These are phyloP conservation scores for Mellilla xanthometata DNA, from an alignment of 2,888 invertebrate species.

Conservation along the genomic window DNA sequence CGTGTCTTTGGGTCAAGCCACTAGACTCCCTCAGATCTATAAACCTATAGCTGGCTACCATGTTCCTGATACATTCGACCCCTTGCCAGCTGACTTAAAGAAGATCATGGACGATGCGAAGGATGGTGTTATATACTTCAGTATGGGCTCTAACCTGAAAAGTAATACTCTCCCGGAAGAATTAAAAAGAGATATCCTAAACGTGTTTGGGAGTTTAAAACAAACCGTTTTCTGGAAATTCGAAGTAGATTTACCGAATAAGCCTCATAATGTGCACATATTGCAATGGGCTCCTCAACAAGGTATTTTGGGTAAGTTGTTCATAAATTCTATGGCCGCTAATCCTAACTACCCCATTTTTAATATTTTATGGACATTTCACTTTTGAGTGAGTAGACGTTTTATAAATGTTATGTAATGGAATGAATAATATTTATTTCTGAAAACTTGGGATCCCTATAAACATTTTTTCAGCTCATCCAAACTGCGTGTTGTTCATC, in stretches of 20 bases:
- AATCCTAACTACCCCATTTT: no score
- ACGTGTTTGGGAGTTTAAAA: constrained; percentile 61
- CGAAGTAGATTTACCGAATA: constrained; percentile 50
- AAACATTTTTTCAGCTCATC: constrained; percentile 48
- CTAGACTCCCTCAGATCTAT: constrained; percentile 51
- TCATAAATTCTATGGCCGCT: constrained; percentile 30
- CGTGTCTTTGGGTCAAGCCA: constrained; percentile 42
- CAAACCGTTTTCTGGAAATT: constrained; percentile 78
- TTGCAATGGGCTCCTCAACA: constrained; percentile 67
- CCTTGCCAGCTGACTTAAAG: constrained; percentile 57
- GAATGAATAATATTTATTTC: no score
- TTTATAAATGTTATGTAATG: no score
- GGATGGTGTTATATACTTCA: constrained; percentile 74
- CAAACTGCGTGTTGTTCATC: constrained; percentile 57
- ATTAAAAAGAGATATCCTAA: constrained; percentile 47
- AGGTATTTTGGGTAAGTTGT: constrained; percentile 41
- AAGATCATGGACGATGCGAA: constrained; percentile 61
- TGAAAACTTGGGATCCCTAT: no score
- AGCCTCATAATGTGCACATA: constrained; percentile 65
- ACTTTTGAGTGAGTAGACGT: no score
- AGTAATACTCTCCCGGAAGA: constrained; percentile 55
- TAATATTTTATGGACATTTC: no score
- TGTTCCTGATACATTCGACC: constrained; percentile 44
- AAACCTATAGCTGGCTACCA: constrained; percentile 59
- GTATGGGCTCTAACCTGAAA: constrained; percentile 69